Percentiles rank a stretch among this genome's conserved stretches.
These are phyloP conservation scores for Nesometra sesokonis DNA, from an alignment of 35 echinoderm and acorn worm species.

Conservation along the genomic window DNA sequence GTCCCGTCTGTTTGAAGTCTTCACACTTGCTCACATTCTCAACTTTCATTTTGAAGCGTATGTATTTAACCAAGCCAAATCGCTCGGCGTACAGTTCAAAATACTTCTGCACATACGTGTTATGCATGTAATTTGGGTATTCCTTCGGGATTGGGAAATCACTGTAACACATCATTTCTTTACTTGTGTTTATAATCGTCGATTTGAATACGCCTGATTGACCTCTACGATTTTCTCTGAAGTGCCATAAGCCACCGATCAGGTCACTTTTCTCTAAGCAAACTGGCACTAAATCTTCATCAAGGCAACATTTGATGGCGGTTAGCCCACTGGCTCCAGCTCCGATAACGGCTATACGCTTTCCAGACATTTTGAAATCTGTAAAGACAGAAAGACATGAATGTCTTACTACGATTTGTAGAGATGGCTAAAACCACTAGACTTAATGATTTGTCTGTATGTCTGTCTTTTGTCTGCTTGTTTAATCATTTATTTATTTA, in stretches of 20 bases:
- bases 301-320: no score
- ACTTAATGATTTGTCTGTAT: no score
- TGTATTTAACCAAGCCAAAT: slow-evolving; percentile 51
- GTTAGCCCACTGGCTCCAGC: slow-evolving; percentile 72
- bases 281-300: slow-evolving; percentile 57
- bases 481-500: no score
- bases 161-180: no score
- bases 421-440: no score
- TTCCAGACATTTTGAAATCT: no score
- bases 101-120: no score
- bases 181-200: slow-evolving; percentile 68
- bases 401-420: no score
- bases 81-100: slow-evolving; percentile 19
- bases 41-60: slow-evolving; percentile 37
- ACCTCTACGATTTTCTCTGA: slow-evolving; percentile 30
- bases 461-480: no score
- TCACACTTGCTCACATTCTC: slow-evolving; percentile 23
- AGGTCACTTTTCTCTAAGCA: slow-evolving; percentile 57
- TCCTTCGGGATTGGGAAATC: no score
- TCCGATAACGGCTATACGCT: no score
- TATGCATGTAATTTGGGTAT: slow-evolving; percentile 88
- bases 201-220: slow-evolving; percentile 52
- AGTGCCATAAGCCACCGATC: slow-evolving; percentile 33
- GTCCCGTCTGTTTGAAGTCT: slow-evolving; percentile 45
- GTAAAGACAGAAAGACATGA: no score